A percentile compares a stretch with the other conserved stretches of the same genome.
phyloP scores from a whole-genome alignment of 2,797 vertebrate genomes.

The Prunella strophiata region DNA sequence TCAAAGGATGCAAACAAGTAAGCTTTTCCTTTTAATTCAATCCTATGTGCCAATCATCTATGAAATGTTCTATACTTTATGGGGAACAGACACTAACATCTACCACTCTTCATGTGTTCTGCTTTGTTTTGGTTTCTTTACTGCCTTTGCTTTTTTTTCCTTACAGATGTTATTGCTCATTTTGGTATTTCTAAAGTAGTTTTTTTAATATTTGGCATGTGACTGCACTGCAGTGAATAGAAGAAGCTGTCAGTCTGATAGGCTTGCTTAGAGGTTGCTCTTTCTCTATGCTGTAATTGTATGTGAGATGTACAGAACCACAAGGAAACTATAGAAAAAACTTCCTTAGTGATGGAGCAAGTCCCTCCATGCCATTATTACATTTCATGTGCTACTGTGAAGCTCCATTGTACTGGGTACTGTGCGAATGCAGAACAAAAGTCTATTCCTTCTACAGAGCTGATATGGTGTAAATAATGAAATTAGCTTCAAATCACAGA shows the following conservation, averaged over 20 bases:
- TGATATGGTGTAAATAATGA: background rate
- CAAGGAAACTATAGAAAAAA: background rate
- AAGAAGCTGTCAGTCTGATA: slow-evolving; percentile 33
- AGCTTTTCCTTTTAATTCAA: slow-evolving; percentile 9
- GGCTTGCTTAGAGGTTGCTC: slow-evolving; percentile 26
- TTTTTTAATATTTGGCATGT: slow-evolving; percentile 20
- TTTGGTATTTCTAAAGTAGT: slow-evolving; percentile 35
- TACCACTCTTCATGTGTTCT: background rate
- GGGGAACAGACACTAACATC: slow-evolving; percentile 4
- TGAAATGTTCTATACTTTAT: slow-evolving; percentile 12
- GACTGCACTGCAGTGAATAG: slow-evolving; percentile 39
- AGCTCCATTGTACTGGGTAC: background rate
- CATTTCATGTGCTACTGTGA: background rate
- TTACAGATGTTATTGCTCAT: slow-evolving; percentile 44
- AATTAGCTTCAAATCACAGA: background rate
- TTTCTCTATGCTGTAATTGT: slow-evolving; percentile 37
- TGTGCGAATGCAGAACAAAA: background rate
- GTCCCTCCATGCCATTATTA: background rate
- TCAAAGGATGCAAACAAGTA: slow-evolving; percentile 36
- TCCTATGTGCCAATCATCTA: background rate
- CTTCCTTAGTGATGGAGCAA: background rate
- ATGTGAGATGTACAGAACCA: background rate
- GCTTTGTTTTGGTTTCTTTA: slow-evolving; percentile 34
- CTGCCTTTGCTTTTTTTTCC: background rate
- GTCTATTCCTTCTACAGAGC: background rate